A percentile compares a stretch with the other conserved stretches of the same genome.
phyloP scores from a whole-genome alignment of 1,140 invertebrate genomes.

The Hesperophylax magnus region DNA sequence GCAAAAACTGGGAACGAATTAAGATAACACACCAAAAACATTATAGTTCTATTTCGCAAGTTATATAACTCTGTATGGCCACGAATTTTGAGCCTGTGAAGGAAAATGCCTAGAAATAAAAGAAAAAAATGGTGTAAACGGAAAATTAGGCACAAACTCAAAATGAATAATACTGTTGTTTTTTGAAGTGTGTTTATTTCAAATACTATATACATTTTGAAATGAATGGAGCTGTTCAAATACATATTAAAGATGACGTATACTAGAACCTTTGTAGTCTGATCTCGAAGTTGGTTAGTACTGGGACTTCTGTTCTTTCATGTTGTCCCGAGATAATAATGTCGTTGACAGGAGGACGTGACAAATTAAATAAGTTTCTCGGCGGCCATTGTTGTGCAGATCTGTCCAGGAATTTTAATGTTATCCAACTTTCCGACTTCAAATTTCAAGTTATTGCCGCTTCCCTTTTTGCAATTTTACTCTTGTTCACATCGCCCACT shows the following conservation, averaged over 20 bases:
- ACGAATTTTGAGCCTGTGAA: too few species aligned
- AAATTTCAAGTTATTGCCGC: not conserved
- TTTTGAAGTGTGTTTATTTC: too few species aligned
- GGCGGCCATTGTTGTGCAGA: conserved; percentile 29
- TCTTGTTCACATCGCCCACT: not conserved
- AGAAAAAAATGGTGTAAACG: too few species aligned
- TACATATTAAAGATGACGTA: not conserved
- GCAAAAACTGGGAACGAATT: too few species aligned
- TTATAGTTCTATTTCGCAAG: too few species aligned
- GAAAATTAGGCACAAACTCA: too few species aligned
- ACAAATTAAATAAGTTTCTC: conserved; percentile 36
- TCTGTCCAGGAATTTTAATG: conserved; percentile 28
- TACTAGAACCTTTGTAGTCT: not conserved
- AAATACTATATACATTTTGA: not conserved
- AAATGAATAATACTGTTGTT: not conserved
- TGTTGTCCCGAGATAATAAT: conserved; percentile 30
- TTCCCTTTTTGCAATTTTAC: not conserved
- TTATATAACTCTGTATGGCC: too few species aligned
- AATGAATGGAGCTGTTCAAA: not conserved
- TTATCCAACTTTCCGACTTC: conserved; percentile 7
- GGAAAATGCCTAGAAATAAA: too few species aligned
- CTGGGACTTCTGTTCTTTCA: not conserved
- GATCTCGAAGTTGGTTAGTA: not conserved
- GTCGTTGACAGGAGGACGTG: conserved; percentile 38
- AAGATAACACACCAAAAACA: too few species aligned